These are phyloP conservation scores for Elephas maximus DNA, from an alignment of 2,113 vertebrate species.

Conservation along the genomic window DNA sequence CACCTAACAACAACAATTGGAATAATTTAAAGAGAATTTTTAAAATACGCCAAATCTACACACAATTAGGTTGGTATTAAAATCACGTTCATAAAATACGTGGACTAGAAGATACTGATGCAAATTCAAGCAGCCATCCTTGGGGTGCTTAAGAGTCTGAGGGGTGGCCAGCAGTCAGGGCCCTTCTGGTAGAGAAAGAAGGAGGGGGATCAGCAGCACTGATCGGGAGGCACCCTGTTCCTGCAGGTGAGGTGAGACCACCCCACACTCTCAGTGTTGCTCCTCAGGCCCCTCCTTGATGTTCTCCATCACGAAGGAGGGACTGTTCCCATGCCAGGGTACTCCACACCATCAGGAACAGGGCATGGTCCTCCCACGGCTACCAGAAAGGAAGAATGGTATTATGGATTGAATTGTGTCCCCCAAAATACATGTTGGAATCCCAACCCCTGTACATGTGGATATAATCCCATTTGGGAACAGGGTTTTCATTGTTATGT, in stretches of 20 bases:
- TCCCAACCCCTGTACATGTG: background rate
- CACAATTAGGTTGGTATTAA: background rate
- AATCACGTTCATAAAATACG: background rate
- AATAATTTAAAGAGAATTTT: background rate
- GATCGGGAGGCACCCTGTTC: background rate
- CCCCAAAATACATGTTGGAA: background rate
- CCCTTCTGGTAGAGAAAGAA: background rate
- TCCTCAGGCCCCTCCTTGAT: background rate
- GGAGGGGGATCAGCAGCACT: background rate
- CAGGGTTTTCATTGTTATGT: background rate
- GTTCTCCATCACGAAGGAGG: background rate
- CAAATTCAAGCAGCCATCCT: background rate
- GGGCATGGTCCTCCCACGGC: background rate
- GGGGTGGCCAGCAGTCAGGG: background rate
- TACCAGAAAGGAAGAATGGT: background rate
- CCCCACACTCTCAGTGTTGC: background rate
- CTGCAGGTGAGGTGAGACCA: background rate
- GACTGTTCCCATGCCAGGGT: background rate
- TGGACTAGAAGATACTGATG: background rate
- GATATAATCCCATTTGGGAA: background rate
- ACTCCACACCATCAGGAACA: background rate
- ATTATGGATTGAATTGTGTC: background rate
- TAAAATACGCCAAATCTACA: background rate
- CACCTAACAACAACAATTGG: too few relatives aligned
- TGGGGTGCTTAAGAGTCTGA: background rate